These are phyloP conservation scores for Drosophila subsilvestris DNA, from an alignment of 2,888 invertebrate genomes.

Conservation along the genomic window DNA sequence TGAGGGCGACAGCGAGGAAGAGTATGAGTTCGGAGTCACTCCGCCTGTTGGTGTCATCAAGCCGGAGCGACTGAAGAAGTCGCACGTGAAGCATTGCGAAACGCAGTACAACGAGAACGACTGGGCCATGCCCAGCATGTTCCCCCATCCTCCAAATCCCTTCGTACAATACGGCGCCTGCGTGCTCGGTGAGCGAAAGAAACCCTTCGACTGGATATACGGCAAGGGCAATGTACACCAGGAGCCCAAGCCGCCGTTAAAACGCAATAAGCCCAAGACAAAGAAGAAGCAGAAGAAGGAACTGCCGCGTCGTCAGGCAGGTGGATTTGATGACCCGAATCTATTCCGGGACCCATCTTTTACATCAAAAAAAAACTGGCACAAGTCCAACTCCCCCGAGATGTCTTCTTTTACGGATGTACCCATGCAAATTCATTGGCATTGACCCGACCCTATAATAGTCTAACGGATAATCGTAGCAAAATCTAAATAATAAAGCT, in stretches of 20 bases:
- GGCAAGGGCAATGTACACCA: slow-evolving; percentile 59
- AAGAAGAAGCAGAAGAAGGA: slow-evolving; percentile 23
- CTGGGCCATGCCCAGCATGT: slow-evolving; percentile 78
- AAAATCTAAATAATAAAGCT: neutral
- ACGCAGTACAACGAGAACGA: slow-evolving; percentile 87
- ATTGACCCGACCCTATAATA: neutral
- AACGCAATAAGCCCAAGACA: slow-evolving; percentile 20
- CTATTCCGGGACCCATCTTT: neutral
- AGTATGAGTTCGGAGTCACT: slow-evolving; percentile 89
- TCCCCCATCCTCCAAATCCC: slow-evolving; percentile 71
- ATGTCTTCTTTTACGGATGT: neutral
- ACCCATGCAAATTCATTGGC: neutral
- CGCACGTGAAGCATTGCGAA: slow-evolving; percentile 85
- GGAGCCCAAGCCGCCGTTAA: slow-evolving; percentile 31
- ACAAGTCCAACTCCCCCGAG: slow-evolving; percentile 22
- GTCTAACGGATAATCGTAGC: no score
- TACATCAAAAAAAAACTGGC: slow-evolving; percentile 30
- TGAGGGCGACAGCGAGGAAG: slow-evolving; percentile 85
- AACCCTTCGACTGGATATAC: slow-evolving; percentile 50
- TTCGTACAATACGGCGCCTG: slow-evolving; percentile 71
- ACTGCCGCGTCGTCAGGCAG: slow-evolving; percentile 20
- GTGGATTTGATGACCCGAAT: slow-evolving; percentile 35
- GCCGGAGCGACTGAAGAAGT: slow-evolving; percentile 85
- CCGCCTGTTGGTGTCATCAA: slow-evolving; percentile 89
- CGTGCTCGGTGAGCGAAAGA: slow-evolving; percentile 67